Evolutionary conservation across 1,140 invertebrate genomes (phyloP).

Genomic region (Diprion similis): DNA sequence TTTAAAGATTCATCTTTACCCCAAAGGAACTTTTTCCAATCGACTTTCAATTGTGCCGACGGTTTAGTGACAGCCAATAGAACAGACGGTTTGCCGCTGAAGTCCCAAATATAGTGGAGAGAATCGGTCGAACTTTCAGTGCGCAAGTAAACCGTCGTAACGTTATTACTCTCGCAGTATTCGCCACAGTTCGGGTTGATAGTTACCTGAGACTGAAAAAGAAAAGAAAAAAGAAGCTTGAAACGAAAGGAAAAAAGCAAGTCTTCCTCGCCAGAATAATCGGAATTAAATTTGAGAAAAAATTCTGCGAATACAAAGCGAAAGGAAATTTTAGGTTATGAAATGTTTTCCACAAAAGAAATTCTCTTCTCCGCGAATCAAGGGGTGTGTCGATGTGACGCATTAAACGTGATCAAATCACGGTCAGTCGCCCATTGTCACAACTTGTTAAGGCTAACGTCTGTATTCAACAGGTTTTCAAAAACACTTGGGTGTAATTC

Average conservation of each 20-base stretch:
- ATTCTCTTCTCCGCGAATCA: neutral
- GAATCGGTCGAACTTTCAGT: slow-evolving; percentile 62
- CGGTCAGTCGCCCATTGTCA: too few relatives aligned
- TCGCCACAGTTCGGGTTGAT: slow-evolving; percentile 49
- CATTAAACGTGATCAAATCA: too few relatives aligned
- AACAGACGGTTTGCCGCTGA: slow-evolving; percentile 62
- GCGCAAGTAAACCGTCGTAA: slow-evolving; percentile 60
- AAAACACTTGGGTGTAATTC: too few relatives aligned
- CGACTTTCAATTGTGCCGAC: slow-evolving; percentile 56
- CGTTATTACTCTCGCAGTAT: slow-evolving; percentile 36
- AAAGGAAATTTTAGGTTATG: slow-evolving; percentile 9
- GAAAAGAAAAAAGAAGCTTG: neutral
- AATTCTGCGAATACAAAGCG: slow-evolving; percentile 10
- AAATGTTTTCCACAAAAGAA: neutral
- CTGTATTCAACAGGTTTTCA: too few relatives aligned
- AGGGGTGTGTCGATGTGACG: too few relatives aligned
- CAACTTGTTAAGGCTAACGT: too few relatives aligned
- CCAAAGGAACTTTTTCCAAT: slow-evolving; percentile 54
- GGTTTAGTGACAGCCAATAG: slow-evolving; percentile 57
- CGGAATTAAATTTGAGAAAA: slow-evolving; percentile 4
- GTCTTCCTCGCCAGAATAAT: slow-evolving; percentile 1
- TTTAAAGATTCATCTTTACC: slow-evolving; percentile 47
- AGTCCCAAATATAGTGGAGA: slow-evolving; percentile 69
- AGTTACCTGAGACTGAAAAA: slow-evolving; percentile 44
- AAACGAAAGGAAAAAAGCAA: neutral